Base-by-base conservation (phyloP, 1,140 invertebrate genomes). In the Pinna nobilis region DNA sequence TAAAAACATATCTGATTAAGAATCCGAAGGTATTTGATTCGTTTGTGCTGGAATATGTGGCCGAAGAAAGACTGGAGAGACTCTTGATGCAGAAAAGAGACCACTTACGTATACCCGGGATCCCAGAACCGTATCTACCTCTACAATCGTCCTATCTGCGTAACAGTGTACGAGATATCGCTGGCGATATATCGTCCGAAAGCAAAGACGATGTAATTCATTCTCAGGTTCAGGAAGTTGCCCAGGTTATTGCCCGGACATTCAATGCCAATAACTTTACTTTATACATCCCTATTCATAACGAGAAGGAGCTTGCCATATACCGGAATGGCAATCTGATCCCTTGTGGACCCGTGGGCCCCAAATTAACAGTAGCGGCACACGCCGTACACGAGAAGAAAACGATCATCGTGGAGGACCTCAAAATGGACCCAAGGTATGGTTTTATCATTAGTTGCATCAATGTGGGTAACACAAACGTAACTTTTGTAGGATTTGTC, bases 281-380 rank as follows among this genome's bases (percentile, higher is more conserved):
- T 23, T 59, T 82, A n/a, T 78, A 78, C 39, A 47, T 78, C 20
- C 63, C 63, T 11, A 71, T 33, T 30, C 44, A 74, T 25, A 65
- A 74, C n/a, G 71, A 75, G 23, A 61, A 51, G 25, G 68, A 74
- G 25, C 49, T 80, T 11, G 41, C 39, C 23, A 61, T 72, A 18
- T 75, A 68, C 20, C 28, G 55, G 1, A 50, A 72, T 23, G 59
- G 33, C 28, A 55, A 57, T 25, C 53, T 63, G 9, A 71, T 41
- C 47, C 55, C 59, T 0, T 77, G 78, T 63, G 80, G 80, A 1
- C 80, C 80, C 13, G 64, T 76, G n/a, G 80, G 80, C n/a, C 28
- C 57, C 4, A 53, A 67, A 6, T 74, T 70, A 20, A 84, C 82
- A 11, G 82, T 84, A 1, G 73, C 82, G 33, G 82, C 80, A 2